phyloP scores from a whole-genome alignment of 2,113 vertebrate genomes.

The Gobio gobio region DNA sequence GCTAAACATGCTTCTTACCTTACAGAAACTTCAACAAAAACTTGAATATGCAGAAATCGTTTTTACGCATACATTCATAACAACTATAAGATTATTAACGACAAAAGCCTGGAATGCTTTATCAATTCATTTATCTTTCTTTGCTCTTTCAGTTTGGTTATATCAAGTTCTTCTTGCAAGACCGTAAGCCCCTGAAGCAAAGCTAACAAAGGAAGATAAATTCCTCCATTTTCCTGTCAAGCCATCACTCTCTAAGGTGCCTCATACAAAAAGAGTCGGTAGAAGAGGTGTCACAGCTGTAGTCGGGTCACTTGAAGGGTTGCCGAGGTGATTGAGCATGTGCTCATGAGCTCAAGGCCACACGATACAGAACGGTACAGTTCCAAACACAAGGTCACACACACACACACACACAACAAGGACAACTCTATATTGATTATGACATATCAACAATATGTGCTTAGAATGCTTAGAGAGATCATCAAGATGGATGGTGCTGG shows the following conservation, averaged over 20 bases:
- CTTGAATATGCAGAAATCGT: background rate
- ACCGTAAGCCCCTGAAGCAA: slow-evolving; percentile 62
- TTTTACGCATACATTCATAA: background rate
- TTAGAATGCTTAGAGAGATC: slow-evolving; percentile 61
- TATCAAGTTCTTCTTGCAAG: slow-evolving; percentile 44
- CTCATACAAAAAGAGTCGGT: slow-evolving; percentile 37
- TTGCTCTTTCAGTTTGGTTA: slow-evolving; percentile 19
- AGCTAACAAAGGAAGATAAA: slow-evolving; percentile 69
- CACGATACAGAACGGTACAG: slow-evolving; percentile 73
- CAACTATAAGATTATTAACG: background rate
- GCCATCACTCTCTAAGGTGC: slow-evolving; percentile 28
- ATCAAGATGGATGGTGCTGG: slow-evolving; percentile 63
- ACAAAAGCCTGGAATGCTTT: background rate
- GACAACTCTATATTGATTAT: slow-evolving; percentile 66
- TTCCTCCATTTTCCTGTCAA: slow-evolving; percentile 76
- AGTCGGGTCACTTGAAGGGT: slow-evolving; percentile 72
- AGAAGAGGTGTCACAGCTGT: slow-evolving; percentile 62
- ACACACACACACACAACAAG: slow-evolving; percentile 46
- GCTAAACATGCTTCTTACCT: background rate
- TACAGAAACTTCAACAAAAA: too few relatives aligned
- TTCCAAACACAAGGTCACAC: slow-evolving; percentile 76
- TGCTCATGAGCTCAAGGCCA: slow-evolving; percentile 76
- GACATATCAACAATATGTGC: slow-evolving; percentile 52
- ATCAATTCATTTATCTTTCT: background rate
- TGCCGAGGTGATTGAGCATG: slow-evolving; percentile 78